Base-by-base conservation (phyloP, 1,140 invertebrate species). In the Achroia grisella region DNA sequence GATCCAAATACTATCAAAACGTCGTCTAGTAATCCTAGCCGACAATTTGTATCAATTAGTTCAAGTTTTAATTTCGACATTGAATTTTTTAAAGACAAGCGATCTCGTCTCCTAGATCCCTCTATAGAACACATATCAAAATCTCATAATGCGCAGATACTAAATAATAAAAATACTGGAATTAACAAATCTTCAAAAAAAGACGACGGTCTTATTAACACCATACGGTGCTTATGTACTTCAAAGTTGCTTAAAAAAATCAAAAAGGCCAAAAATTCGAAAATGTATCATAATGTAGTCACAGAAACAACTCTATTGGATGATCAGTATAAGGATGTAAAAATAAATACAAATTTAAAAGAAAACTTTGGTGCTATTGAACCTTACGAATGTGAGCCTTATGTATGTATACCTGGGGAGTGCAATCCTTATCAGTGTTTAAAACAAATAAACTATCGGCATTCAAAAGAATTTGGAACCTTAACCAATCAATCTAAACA, bases 301-400 rank as follows among this genome's bases (percentile, higher is more conserved):
- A 12, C 34, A 9, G 10, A 36, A 15, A 31, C 10, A 4, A 10
- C 9, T 8, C 10, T 15, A 11, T 12, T 12, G 6, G 12, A 12
- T 9, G 5, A 4, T 17, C 8, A 10, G n/a, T 10, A n/a, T 17
- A 15, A 15, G 9, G 27, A 43, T 27, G 15, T 31, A 12, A 27
- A 11, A 12, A 43, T 34, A 23, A 35, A 15, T 6, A 34, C 32
- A 37, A 23, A 23, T 23, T 23, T 23, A 6, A 23, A 23, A 6
- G 17, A 3, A 23, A 23, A 3, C 23, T 48, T n/a, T n/a, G n/a
- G n/a, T n/a, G n/a, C n/a, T n/a, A n/a, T n/a, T 8, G 13, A 41
- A 17, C 42, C 47, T 1, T 61, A 62, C 23, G 60, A 67, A 52
- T 67, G 63, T 52, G 51, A 60, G 31, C 60, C 60, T 17, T 40